phyloP scores from a whole-genome alignment of 2,888 invertebrate genomes.

The Lasioglossum pauxillum region DNA sequence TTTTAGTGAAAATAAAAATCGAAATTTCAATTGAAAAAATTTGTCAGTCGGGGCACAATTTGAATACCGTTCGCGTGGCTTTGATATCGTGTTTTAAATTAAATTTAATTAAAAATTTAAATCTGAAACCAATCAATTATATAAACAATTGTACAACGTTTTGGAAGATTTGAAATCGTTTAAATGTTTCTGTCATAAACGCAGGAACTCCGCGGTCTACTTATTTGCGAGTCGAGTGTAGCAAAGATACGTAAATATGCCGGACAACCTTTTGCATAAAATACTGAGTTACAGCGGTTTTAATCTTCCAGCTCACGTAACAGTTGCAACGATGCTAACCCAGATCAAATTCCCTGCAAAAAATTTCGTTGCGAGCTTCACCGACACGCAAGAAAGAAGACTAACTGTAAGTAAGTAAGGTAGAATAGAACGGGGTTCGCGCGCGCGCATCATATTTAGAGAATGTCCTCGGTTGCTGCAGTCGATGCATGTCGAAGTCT shows the following conservation, averaged over 20 bases:
- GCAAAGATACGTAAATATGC: neutral
- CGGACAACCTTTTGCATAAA: neutral
- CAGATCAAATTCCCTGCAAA: neutral
- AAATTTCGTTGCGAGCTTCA: neutral
- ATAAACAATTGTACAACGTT: neutral
- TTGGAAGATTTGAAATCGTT: neutral
- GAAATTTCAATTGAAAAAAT: neutral
- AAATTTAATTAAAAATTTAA: too few relatives aligned
- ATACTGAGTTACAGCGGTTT: neutral
- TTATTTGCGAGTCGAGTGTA: neutral
- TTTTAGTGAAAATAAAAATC: neutral
- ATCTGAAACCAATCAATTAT: neutral
- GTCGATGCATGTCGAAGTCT: constrained; percentile 29
- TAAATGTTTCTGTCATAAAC: neutral
- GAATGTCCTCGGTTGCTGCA: neutral
- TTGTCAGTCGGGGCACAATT: neutral
- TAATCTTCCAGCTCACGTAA: neutral
- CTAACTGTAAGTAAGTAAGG: neutral
- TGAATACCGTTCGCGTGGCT: neutral
- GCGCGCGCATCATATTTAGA: constrained; percentile 25
- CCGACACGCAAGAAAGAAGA: neutral
- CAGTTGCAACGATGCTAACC: neutral
- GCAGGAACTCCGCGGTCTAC: neutral
- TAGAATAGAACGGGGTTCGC: neutral
- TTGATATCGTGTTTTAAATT: neutral